Base-by-base conservation (phyloP, 92 coral and sea anemone species). In the Siderastrea radians region DNA sequence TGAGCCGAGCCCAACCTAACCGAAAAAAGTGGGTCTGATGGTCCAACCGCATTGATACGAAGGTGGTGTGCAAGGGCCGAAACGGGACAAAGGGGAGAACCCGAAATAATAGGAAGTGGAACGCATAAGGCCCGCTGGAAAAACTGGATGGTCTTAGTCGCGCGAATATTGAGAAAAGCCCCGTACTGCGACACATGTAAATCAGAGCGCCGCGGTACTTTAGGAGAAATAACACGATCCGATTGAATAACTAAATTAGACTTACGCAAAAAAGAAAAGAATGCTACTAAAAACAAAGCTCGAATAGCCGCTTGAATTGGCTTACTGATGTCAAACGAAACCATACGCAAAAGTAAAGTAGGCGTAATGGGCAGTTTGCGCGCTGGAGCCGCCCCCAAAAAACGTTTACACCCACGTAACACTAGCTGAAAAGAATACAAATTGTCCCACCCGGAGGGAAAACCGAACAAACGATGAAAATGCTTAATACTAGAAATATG, bases 41-140 rank as follows among this genome's bases (percentile, higher is more conserved):
- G 50, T 3, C 64, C 17, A 74, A 74, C 64, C 1, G 49, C 49
- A 6, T 74, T 74, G 12, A 74, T 2, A 43, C 79, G 79, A 19
- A 74, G 64, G 15, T 74, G 79, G 4, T 74, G 45, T 54, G 19
- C 60, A 7, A 74, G 49, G 1, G 67, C 84, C 45, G 84, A 5
- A 38, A 86, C 70, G 5, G 70, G 70, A 55, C 88, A 84, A 46
- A 74, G 74, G 50, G 55, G 38, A 3, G 77, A 72, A 38, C 81
- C 88, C 6, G 72, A 68, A 57, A 84, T 84, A 3, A 55, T 44
- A 47, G 89, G 89, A 3, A 85, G 59, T 3, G 89, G 89, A 16
- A 76, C 61, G 61, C 62, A 58, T 13, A 85, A 57, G 1, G 49
- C 60, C 46, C 74, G 89, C 63, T 71, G 75, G 14, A 73, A 73